Conservation (phyloP, 2,797 vertebrate genomes). For the Pangasius krempfi region DNA sequence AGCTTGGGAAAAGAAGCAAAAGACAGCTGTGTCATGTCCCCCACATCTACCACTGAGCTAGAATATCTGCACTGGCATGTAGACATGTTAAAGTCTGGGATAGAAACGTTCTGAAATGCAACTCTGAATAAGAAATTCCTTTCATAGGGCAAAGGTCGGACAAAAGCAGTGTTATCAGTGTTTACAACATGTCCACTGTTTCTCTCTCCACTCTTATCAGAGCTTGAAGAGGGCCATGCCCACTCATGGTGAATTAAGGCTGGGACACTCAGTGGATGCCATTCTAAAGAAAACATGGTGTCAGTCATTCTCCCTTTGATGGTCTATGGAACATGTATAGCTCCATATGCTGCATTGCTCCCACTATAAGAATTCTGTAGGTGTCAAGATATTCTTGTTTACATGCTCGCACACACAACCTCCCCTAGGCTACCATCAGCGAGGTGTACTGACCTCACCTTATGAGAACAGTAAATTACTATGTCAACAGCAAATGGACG, state of each 20-base stretch:
- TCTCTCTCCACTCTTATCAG: constrained; percentile 34
- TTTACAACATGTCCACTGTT: constrained; percentile 38
- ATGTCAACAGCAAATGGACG: constrained; percentile 68
- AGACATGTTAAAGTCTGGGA: constrained; percentile 17
- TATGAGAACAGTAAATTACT: constrained; percentile 70
- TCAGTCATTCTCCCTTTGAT: constrained; percentile 44
- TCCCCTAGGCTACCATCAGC: constrained; percentile 62
- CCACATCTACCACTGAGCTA: constrained; percentile 8
- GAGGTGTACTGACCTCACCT: constrained; percentile 65
- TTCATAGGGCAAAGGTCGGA: constrained; percentile 23
- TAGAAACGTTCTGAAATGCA: constrained; percentile 29
- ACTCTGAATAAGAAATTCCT: constrained; percentile 21
- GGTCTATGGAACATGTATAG: constrained; percentile 17
- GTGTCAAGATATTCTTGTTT: constrained; percentile 56
- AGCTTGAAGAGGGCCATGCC: constrained; percentile 26
- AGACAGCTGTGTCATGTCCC: neutral
- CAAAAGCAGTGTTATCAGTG: constrained; percentile 46
- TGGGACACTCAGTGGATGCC: constrained; percentile 16
- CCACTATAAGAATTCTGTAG: constrained; percentile 2
- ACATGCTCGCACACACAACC: constrained; percentile 24
- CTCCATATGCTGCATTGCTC: constrained; percentile 12
- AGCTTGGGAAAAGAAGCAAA: neutral
- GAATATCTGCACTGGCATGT: constrained; percentile 13
- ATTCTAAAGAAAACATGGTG: constrained; percentile 40
- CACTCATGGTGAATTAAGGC: constrained; percentile 16